Evolutionary conservation across 2,113 vertebrate species (phyloP).

Genomic region (Mellivora capensis): DNA sequence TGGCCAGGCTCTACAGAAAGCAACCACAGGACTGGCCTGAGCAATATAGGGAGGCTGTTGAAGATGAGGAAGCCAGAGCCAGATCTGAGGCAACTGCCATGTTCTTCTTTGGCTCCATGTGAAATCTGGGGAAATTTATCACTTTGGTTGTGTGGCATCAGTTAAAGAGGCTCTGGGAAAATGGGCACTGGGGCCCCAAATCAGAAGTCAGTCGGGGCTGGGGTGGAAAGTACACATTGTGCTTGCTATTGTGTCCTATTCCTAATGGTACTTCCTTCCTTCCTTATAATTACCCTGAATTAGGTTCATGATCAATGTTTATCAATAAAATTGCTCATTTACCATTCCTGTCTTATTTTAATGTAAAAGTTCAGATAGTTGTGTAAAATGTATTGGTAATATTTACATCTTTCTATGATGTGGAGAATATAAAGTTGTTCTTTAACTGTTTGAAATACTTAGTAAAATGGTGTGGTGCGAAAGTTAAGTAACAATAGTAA

Average conservation of each 20-base stretch:
- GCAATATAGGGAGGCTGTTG: slow-evolving; percentile 55
- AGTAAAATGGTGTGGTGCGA: background rate
- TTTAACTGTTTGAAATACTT: slow-evolving; percentile 30
- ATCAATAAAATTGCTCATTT: slow-evolving; percentile 48
- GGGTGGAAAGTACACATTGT: background rate
- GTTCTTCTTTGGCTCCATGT: slow-evolving; percentile 54
- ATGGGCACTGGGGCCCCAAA: background rate
- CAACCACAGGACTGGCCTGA: slow-evolving; percentile 61
- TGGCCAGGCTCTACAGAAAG: slow-evolving; percentile 58
- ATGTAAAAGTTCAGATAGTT: slow-evolving; percentile 30
- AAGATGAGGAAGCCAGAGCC: slow-evolving; percentile 60
- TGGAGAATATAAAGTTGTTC: background rate
- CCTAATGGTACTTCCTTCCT: slow-evolving; percentile 32
- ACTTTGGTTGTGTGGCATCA: background rate
- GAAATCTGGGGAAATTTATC: background rate
- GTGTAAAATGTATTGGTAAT: slow-evolving; percentile 40
- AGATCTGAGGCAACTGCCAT: slow-evolving; percentile 45
- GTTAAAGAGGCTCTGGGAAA: slow-evolving; percentile 13
- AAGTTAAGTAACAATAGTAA: slow-evolving; percentile 24
- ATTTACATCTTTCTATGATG: slow-evolving; percentile 13
- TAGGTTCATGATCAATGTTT: slow-evolving; percentile 12
- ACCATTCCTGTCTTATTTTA: slow-evolving; percentile 23
- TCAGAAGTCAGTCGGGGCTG: background rate
- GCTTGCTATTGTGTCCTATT: slow-evolving; percentile 39
- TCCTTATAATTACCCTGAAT: slow-evolving; percentile 20